These are phyloP conservation scores for Mantis religiosa DNA, from an alignment of 2,888 invertebrate species.

Conservation along the genomic window DNA sequence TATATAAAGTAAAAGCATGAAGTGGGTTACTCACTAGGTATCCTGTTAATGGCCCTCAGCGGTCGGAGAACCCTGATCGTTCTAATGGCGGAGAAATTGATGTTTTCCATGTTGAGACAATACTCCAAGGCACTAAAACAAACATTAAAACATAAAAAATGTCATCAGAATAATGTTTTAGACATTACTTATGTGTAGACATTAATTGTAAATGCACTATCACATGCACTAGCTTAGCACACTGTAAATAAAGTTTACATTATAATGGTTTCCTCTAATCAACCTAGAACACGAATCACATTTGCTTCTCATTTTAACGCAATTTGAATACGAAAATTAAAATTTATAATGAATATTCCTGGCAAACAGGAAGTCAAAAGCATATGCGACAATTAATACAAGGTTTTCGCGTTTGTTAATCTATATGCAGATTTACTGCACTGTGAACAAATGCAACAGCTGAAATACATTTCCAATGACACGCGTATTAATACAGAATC, in stretches of 20 bases:
- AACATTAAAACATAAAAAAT: slow-evolving; percentile 17
- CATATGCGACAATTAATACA: background rate
- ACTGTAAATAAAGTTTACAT: no score
- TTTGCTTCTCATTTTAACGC: background rate
- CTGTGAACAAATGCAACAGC: background rate
- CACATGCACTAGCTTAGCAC: no score
- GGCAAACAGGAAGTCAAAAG: background rate
- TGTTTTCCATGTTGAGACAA: slow-evolving; percentile 90
- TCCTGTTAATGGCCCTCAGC: slow-evolving; percentile 96
- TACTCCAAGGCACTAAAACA: slow-evolving; percentile 74
- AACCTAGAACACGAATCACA: no score
- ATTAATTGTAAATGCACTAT: background rate
- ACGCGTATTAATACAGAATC: no score
- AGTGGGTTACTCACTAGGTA: slow-evolving; percentile 82
- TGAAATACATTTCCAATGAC: background rate
- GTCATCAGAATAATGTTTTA: background rate
- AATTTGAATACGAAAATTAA: background rate
- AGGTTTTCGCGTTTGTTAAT: background rate
- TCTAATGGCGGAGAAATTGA: slow-evolving; percentile 96
- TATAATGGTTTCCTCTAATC: no score
- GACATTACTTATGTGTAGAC: no score
- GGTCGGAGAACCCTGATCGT: slow-evolving; percentile 97
- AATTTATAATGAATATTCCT: background rate
- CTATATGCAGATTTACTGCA: background rate
- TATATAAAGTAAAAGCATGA: no score